Evolutionary conservation across 1,140 invertebrate species (phyloP).

Genomic region (Drosophila bocki): DNA sequence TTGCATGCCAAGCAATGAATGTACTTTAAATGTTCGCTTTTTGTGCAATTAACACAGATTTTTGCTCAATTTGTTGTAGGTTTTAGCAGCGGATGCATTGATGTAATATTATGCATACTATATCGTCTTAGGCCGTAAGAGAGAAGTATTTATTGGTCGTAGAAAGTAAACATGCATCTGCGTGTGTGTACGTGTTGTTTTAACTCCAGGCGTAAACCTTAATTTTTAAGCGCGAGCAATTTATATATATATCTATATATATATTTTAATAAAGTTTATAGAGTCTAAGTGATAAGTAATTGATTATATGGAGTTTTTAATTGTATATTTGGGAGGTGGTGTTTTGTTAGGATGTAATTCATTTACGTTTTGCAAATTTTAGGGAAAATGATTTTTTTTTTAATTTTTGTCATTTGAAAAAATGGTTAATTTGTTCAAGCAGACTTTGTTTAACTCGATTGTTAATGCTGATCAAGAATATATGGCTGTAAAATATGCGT

Average conservation of each 20-base stretch:
- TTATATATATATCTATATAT: conserved; percentile 71
- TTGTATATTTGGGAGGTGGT: not conserved
- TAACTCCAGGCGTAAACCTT: conserved; percentile 72
- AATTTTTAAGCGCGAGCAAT: conserved; percentile 78
- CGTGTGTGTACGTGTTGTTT: conserved; percentile 65
- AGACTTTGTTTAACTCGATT: too few relatives aligned
- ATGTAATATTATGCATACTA: conserved; percentile 32
- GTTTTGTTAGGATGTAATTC: too few relatives aligned
- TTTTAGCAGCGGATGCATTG: conserved; percentile 34
- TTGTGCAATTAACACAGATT: conserved; percentile 68
- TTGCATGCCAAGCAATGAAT: conserved; percentile 57
- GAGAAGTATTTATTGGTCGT: conserved; percentile 72
- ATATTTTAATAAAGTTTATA: conserved; percentile 83
- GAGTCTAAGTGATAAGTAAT: conserved; percentile 45
- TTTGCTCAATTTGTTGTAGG: conserved; percentile 78
- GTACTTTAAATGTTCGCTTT: conserved; percentile 74
- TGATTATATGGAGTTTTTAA: not conserved
- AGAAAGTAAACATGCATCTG: conserved; percentile 62
- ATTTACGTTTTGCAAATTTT: too few relatives aligned
- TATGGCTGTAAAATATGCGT: too few relatives aligned
- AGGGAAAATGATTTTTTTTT: too few relatives aligned
- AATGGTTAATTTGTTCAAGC: too few relatives aligned
- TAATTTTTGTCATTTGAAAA: too few relatives aligned
- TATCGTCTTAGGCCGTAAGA: conserved; percentile 48
- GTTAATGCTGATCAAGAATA: too few relatives aligned